Conservation (phyloP, 2,888 invertebrate species). For the Phyto melanocephala region DNA sequence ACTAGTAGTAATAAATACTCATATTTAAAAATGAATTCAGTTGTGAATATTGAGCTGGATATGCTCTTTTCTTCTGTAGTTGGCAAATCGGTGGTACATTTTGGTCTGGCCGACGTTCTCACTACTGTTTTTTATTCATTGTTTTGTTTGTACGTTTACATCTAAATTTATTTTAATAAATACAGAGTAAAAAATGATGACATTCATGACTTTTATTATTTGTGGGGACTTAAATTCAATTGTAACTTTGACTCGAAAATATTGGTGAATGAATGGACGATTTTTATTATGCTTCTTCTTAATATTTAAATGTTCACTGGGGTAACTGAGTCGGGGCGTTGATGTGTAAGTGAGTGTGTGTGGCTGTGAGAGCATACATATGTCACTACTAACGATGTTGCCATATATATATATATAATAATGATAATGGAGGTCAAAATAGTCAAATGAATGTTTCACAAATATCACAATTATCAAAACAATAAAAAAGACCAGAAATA, state of each 20-base stretch:
- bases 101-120: neutral
- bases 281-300: neutral
- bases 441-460: conserved; percentile 76
- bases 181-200: conserved; percentile 46
- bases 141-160: neutral
- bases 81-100: conserved; percentile 9
- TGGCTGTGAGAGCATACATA: neutral
- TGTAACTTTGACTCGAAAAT: conserved; percentile 66
- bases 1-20: neutral
- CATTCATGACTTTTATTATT: conserved; percentile 65
- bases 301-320: neutral
- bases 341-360: neutral
- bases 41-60: neutral
- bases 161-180: conserved; percentile 47
- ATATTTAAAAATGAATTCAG: conserved; percentile 9
- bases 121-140: neutral
- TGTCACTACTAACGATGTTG: conserved; percentile 60
- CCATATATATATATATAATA: conserved; percentile 57
- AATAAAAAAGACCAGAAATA: conserved; percentile 59
- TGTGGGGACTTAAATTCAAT: conserved; percentile 66
- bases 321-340: conserved; percentile 12
- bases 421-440: conserved; percentile 77
- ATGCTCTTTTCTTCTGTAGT: neutral
- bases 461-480: conserved; percentile 73
- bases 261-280: conserved; percentile 12